Conservation (phyloP, 2,113 vertebrate species). For the Stictonetta naevosa region DNA sequence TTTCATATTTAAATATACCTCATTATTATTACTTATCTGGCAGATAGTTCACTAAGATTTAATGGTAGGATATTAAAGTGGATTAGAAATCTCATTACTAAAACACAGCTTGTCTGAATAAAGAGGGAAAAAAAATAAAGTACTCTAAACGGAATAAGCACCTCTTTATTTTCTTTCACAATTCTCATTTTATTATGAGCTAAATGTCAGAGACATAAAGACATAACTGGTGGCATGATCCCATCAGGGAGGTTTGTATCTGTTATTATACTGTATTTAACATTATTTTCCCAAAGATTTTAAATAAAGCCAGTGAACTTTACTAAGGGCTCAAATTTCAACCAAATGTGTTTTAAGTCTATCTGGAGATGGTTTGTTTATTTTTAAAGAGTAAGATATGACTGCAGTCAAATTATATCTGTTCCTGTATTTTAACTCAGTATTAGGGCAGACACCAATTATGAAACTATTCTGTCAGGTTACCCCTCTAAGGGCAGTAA, state of each 20-base stretch:
- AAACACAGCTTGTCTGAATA: conserved; percentile 44
- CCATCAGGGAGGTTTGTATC: conserved; percentile 19
- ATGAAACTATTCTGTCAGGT: conserved; percentile 46
- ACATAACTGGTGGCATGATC: conserved; percentile 14
- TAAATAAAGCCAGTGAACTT: conserved; percentile 24
- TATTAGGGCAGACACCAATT: conserved; percentile 62
- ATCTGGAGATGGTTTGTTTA: conserved; percentile 9
- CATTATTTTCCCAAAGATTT: background rate
- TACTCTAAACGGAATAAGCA: background rate
- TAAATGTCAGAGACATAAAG: conserved; percentile 62
- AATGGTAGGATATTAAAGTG: conserved; percentile 59
- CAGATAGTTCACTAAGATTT: conserved; percentile 66
- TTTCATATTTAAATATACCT: conserved; percentile 65
- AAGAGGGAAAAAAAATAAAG: conserved; percentile 15
- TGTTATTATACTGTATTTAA: conserved; percentile 17
- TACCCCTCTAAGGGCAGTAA: conserved; percentile 49
- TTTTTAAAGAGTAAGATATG: conserved; percentile 9
- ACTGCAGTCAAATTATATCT: conserved; percentile 27
- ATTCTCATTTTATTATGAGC: conserved; percentile 49
- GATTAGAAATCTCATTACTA: conserved; percentile 71
- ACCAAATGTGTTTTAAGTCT: background rate
- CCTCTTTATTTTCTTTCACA: conserved; percentile 60
- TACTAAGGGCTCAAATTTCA: background rate
- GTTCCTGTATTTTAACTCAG: conserved; percentile 36
- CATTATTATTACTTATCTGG: conserved; percentile 69